Evolutionary conservation across 2,113 vertebrate genomes (phyloP).

Genomic region (Gobius niger): DNA sequence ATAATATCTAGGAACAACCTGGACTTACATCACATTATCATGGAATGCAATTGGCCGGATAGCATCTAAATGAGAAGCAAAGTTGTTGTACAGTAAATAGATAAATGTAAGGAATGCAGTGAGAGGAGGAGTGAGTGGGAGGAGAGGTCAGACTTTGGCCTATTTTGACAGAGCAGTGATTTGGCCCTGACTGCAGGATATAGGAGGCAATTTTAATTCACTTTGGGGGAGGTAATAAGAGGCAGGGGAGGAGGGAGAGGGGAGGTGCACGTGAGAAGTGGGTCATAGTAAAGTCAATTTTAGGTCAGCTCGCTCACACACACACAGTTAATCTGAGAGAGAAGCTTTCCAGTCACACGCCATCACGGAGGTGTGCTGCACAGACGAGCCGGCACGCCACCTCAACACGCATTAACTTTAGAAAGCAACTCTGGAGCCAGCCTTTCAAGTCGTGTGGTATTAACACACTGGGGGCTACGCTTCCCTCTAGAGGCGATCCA

Average conservation of each 20-base stretch:
- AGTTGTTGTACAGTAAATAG: slow-evolving; percentile 18
- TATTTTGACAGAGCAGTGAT: slow-evolving; percentile 29
- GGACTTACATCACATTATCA: too few species aligned
- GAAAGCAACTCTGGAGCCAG: neutral
- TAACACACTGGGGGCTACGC: slow-evolving; percentile 14
- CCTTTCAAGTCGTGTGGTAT: slow-evolving; percentile 8
- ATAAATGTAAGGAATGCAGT: slow-evolving; percentile 53
- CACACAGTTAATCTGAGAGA: slow-evolving; percentile 15
- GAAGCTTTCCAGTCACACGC: neutral
- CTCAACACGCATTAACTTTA: neutral
- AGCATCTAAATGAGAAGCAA: slow-evolving; percentile 22
- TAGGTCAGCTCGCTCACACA: slow-evolving; percentile 37
- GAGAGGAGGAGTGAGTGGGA: slow-evolving; percentile 28
- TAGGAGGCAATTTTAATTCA: slow-evolving; percentile 37
- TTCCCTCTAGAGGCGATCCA: slow-evolving; percentile 58
- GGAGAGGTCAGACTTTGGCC: slow-evolving; percentile 34
- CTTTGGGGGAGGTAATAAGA: slow-evolving; percentile 20
- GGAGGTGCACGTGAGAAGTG: slow-evolving; percentile 42
- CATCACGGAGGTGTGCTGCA: slow-evolving; percentile 7
- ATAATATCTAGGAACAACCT: too few species aligned
- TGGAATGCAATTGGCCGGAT: neutral
- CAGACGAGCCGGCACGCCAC: neutral
- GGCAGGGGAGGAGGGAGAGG: neutral
- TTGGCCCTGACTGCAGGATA: slow-evolving; percentile 24
- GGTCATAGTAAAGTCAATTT: slow-evolving; percentile 46